Percentiles rank a stretch among this genome's conserved stretches.
Evolutionary conservation across 2,797 vertebrate genomes (phyloP).

Genomic region (Benthosema pterotum): DNA sequence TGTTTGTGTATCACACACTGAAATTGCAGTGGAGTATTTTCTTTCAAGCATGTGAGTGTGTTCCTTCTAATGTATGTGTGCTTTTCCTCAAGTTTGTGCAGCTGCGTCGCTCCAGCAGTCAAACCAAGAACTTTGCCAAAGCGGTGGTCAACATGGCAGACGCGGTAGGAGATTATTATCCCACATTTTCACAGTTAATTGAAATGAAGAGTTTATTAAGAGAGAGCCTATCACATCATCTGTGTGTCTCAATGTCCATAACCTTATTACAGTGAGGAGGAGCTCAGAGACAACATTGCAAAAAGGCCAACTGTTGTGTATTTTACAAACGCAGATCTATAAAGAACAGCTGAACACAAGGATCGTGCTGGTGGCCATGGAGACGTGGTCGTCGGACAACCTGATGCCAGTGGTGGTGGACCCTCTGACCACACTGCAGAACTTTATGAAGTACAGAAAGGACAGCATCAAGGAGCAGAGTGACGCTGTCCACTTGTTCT

Average conservation of each 20-base stretch:
- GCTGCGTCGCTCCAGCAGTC: slow-evolving; percentile 85
- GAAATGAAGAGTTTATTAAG: too few species aligned
- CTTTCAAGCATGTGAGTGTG: not conserved
- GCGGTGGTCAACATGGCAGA: slow-evolving; percentile 94
- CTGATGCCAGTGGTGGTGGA: slow-evolving; percentile 86
- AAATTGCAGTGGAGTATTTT: too few species aligned
- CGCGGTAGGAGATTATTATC: slow-evolving; percentile 79
- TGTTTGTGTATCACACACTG: slow-evolving; percentile 3
- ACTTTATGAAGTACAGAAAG: slow-evolving; percentile 90
- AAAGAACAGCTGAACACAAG: slow-evolving; percentile 95
- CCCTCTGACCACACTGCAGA: slow-evolving; percentile 86
- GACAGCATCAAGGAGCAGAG: slow-evolving; percentile 86
- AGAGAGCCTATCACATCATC: not conserved
- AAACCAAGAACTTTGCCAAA: slow-evolving; percentile 95
- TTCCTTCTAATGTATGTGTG: slow-evolving; percentile 37
- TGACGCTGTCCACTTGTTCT: slow-evolving; percentile 91
- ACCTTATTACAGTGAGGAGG: not conserved
- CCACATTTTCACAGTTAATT: not conserved
- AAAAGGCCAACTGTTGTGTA: slow-evolving; percentile 24
- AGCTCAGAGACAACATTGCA: slow-evolving; percentile 10
- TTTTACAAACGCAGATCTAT: slow-evolving; percentile 83
- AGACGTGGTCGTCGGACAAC: slow-evolving; percentile 90
- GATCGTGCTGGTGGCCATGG: slow-evolving; percentile 94
- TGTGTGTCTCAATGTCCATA: not conserved
- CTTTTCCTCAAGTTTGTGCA: slow-evolving; percentile 82